A percentile compares a stretch with the other conserved stretches of the same genome.
Evolutionary conservation across 2,797 vertebrate genomes (phyloP).

Genomic region (Gobio occitaniae): DNA sequence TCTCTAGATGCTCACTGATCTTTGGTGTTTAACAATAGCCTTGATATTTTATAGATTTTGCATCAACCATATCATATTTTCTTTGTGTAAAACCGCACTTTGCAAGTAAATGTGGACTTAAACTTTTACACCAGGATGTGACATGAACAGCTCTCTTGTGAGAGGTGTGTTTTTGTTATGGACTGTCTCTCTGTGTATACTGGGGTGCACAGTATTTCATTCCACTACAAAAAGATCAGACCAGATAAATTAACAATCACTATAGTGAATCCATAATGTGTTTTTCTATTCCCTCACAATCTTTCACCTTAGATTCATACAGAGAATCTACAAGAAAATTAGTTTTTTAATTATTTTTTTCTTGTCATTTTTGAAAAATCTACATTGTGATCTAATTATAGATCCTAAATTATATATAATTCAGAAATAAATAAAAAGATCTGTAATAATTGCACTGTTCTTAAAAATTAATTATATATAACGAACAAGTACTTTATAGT

Average conservation of each 20-base stretch:
- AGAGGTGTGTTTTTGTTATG: slow-evolving; percentile 51
- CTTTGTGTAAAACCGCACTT: background rate
- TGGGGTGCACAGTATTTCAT: slow-evolving; percentile 44
- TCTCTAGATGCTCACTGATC: background rate
- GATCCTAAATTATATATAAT: background rate
- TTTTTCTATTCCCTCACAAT: background rate
- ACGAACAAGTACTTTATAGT: no score
- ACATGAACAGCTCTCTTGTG: background rate
- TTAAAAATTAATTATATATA: no score
- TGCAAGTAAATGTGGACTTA: background rate
- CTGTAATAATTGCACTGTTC: no score
- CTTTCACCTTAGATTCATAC: background rate
- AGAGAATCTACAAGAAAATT: background rate
- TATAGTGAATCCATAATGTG: background rate
- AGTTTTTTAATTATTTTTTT: no score
- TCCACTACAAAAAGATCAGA: slow-evolving; percentile 54
- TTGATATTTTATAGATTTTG: background rate
- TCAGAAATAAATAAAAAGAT: background rate
- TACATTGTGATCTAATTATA: background rate
- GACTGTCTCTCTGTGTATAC: slow-evolving; percentile 44
- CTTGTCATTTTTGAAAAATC: background rate
- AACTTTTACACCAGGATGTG: background rate
- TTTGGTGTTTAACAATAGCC: background rate
- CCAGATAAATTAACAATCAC: background rate
- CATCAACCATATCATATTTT: background rate